A percentile compares a stretch with the other conserved stretches of the same genome.
phyloP scores from a whole-genome alignment of 2,888 invertebrate species.

The Neoscelio sp. region DNA sequence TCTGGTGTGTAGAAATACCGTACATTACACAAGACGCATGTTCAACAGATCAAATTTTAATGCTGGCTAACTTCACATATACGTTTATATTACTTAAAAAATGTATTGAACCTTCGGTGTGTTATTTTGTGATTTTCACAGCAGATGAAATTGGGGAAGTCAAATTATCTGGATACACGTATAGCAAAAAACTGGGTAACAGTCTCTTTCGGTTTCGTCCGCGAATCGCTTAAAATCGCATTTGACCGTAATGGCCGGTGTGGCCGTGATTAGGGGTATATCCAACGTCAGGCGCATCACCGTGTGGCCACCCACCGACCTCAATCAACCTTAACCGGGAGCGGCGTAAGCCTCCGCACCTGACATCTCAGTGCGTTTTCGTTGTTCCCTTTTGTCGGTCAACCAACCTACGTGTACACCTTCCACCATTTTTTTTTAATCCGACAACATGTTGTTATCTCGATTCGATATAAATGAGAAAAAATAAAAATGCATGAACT shows the following conservation, averaged over 20 bases:
- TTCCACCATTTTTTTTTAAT: slow-evolving; percentile 50
- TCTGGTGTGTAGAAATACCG: slow-evolving; percentile 37
- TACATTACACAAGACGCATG: slow-evolving; percentile 29
- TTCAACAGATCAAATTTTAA: slow-evolving; percentile 43
- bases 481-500: slow-evolving; percentile 22
- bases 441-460: slow-evolving; percentile 34
- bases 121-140: slow-evolving; percentile 44
- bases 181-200: slow-evolving; percentile 38
- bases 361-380: slow-evolving; percentile 37
- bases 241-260: slow-evolving; percentile 79
- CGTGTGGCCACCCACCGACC: slow-evolving; percentile 80
- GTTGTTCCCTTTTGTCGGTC: slow-evolving; percentile 29
- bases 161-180: slow-evolving; percentile 34
- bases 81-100: slow-evolving; percentile 19
- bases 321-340: slow-evolving; percentile 76
- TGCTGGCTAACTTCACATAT: slow-evolving; percentile 14
- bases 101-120: background rate
- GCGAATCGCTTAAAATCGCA: slow-evolving; percentile 78
- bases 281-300: slow-evolving; percentile 73
- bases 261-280: slow-evolving; percentile 79
- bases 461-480: slow-evolving; percentile 20
- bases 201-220: slow-evolving; percentile 30
- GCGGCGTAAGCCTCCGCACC: slow-evolving; percentile 60
- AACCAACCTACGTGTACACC: slow-evolving; percentile 41
- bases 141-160: slow-evolving; percentile 34